These are phyloP conservation scores for Lamprotornis superbus DNA, from an alignment of 2,113 vertebrate genomes.

Conservation along the genomic window DNA sequence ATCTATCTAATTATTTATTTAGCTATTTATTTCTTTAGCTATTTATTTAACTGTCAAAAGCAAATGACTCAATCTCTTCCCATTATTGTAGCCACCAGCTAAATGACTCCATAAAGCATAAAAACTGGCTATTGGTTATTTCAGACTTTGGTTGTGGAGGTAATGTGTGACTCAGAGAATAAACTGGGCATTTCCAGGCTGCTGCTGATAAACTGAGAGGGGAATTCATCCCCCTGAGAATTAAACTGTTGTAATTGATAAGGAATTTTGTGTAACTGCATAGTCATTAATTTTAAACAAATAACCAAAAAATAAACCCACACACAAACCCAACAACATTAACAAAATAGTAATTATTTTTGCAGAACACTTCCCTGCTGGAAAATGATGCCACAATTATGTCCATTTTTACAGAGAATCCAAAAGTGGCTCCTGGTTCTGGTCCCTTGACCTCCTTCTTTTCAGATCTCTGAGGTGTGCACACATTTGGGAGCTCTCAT, in stretches of 20 bases:
- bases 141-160: background rate
- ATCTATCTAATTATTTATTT: no score
- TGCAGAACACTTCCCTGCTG: background rate
- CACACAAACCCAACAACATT: background rate
- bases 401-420: background rate
- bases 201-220: background rate
- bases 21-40: no score
- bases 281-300: background rate
- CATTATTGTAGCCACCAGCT: background rate
- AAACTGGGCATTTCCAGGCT: background rate
- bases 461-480: accelerated
- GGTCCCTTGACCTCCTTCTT: background rate
- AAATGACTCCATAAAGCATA: background rate
- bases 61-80: background rate
- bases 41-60: background rate
- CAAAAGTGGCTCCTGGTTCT: background rate
- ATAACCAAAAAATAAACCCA: background rate
- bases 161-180: background rate
- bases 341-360: background rate
- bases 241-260: background rate
- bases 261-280: background rate
- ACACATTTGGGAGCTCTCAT: accelerated
- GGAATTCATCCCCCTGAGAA: background rate
- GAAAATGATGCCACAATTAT: background rate
- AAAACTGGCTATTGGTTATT: background rate